Percentiles rank a stretch among this genome's conserved stretches.
Conservation (phyloP, 2,113 vertebrate species). For the Leucopternis melanops region DNA sequence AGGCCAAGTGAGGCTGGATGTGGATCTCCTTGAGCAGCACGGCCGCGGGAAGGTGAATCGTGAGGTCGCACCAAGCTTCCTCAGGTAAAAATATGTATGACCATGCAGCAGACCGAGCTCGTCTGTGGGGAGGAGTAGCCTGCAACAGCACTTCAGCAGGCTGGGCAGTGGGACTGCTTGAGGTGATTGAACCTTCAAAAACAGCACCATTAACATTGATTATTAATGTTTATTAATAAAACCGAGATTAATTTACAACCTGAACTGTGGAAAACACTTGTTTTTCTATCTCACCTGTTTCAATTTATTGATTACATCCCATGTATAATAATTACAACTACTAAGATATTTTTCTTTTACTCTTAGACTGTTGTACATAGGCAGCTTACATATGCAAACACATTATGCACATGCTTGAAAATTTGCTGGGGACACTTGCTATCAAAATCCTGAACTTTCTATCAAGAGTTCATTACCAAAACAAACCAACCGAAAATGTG, state of each 20-base stretch:
- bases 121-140: conserved; percentile 91
- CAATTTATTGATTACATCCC: not conserved
- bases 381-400: not conserved
- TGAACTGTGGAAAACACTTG: not conserved
- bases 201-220: not conserved
- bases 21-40: conserved; percentile 97
- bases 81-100: conserved; percentile 97
- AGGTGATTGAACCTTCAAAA: conserved; percentile 91
- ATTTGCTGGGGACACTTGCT: not conserved
- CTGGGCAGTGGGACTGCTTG: conserved; percentile 96
- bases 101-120: conserved; percentile 96
- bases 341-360: not conserved
- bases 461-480: not conserved
- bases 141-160: conserved; percentile 96
- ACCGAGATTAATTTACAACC: not conserved
- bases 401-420: not conserved
- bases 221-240: not conserved
- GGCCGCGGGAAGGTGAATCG: conserved; percentile 94
- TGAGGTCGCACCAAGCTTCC: conserved; percentile 99
- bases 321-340: not conserved
- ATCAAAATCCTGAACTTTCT: not conserved
- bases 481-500: not conserved
- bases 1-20: conserved; percentile 96
- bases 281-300: not conserved
- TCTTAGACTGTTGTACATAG: not conserved